Evolutionary conservation across 1,140 invertebrate genomes (phyloP).

Genomic region (Scaptomyza hsui): DNA sequence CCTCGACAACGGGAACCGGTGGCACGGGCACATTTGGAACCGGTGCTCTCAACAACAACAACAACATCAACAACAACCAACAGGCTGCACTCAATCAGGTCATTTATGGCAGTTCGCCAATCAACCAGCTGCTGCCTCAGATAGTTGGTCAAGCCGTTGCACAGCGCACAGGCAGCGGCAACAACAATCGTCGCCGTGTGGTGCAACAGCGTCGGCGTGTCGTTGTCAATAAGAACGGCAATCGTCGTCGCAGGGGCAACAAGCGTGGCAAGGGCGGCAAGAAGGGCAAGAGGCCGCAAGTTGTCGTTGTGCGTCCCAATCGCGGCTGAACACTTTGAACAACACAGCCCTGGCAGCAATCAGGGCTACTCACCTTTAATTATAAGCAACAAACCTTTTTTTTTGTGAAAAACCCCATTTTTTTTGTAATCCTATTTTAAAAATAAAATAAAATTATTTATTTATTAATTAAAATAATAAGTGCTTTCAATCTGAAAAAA

Average conservation of each 20-base stretch:
- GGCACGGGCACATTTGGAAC: slow-evolving; percentile 15
- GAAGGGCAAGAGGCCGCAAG: slow-evolving; percentile 56
- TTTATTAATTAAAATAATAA: slow-evolving; percentile 23
- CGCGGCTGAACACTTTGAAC: slow-evolving; percentile 42
- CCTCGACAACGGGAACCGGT: neutral
- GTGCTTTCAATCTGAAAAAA: no score
- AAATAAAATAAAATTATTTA: slow-evolving; percentile 43
- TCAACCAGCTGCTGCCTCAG: slow-evolving; percentile 62
- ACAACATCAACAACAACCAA: slow-evolving; percentile 18
- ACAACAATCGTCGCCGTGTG: slow-evolving; percentile 50
- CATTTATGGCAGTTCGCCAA: slow-evolving; percentile 57
- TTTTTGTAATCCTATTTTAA: slow-evolving; percentile 37
- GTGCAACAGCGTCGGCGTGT: slow-evolving; percentile 47
- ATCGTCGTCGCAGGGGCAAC: slow-evolving; percentile 59
- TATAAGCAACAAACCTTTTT: slow-evolving; percentile 7
- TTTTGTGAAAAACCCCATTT: slow-evolving; percentile 45
- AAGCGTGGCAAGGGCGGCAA: slow-evolving; percentile 46
- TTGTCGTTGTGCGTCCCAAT: slow-evolving; percentile 64
- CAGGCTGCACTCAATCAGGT: slow-evolving; percentile 57
- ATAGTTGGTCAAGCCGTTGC: slow-evolving; percentile 45
- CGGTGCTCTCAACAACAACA: no score
- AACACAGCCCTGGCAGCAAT: neutral
- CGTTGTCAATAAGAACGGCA: slow-evolving; percentile 36
- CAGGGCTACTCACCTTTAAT: neutral
- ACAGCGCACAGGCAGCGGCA: slow-evolving; percentile 26